These are phyloP conservation scores for Nomada flava DNA, from an alignment of 2,888 invertebrate genomes.

Conservation along the genomic window DNA sequence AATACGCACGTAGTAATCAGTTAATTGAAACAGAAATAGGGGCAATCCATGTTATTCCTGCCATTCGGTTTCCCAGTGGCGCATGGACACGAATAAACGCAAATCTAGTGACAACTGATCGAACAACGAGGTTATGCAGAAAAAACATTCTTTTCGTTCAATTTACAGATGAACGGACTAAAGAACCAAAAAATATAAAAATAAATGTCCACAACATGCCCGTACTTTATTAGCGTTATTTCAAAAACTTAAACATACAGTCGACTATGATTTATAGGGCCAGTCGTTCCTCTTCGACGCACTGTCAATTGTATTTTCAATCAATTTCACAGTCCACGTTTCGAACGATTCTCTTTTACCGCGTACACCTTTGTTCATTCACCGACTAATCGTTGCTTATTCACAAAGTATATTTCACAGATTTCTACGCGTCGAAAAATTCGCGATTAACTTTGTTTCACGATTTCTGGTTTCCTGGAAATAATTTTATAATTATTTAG, in stretches of 20 bases:
- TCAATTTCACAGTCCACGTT: background rate
- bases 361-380: background rate
- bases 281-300: background rate
- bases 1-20: slow-evolving; percentile 1
- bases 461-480: background rate
- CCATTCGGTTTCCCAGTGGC: background rate
- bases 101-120: slow-evolving; percentile 1
- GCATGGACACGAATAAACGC: background rate
- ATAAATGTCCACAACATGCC: no score
- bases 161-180: background rate
- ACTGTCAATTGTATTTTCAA: background rate
- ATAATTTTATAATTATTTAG: no score
- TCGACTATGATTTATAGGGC: background rate
- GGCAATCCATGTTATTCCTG: slow-evolving; percentile 4
- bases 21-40: slow-evolving; percentile 1
- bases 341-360: background rate
- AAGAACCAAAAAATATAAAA: background rate
- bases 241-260: background rate
- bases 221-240: background rate
- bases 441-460: background rate
- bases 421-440: background rate
- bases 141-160: background rate
- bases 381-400: background rate
- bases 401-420: background rate
- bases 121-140: background rate